Percentiles rank a stretch among this genome's conserved stretches.
Evolutionary conservation across 2,888 invertebrate species (phyloP).

Genomic region (Synergus laeviventris): DNA sequence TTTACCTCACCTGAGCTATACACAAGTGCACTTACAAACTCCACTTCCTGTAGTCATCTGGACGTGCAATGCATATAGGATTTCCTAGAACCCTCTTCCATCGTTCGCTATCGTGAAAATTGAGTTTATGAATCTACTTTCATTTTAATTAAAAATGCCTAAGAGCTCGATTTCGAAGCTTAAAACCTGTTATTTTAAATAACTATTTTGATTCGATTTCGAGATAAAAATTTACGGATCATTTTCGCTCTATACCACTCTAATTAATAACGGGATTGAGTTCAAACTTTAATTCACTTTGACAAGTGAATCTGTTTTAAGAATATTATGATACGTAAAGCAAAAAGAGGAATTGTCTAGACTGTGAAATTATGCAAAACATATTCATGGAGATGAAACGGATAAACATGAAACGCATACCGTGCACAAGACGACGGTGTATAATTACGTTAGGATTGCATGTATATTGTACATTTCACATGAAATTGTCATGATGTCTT

Average conservation of each 20-base stretch:
- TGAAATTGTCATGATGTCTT: conserved; percentile 22
- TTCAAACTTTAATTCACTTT: neutral
- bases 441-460: conserved; percentile 17
- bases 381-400: conserved; percentile 29
- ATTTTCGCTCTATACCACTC: too few relatives aligned
- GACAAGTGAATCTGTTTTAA: neutral
- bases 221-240: too few relatives aligned
- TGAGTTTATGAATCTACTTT: conserved; percentile 1
- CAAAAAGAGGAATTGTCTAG: conserved; percentile 33
- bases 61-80: conserved; percentile 31
- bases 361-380: conserved; percentile 38
- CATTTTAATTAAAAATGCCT: neutral
- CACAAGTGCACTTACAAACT: conserved; percentile 34
- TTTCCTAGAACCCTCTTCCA: conserved; percentile 15
- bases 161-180: too few relatives aligned
- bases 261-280: neutral
- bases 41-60: conserved; percentile 34
- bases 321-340: neutral
- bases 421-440: conserved; percentile 17
- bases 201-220: too few relatives aligned
- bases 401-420: conserved; percentile 36
- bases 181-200: too few relatives aligned
- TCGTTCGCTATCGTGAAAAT: conserved; percentile 12
- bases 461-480: conserved; percentile 7
- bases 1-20: conserved; percentile 38